Conservation (phyloP, 2,888 invertebrate species). For the Chalcis sispes region DNA sequence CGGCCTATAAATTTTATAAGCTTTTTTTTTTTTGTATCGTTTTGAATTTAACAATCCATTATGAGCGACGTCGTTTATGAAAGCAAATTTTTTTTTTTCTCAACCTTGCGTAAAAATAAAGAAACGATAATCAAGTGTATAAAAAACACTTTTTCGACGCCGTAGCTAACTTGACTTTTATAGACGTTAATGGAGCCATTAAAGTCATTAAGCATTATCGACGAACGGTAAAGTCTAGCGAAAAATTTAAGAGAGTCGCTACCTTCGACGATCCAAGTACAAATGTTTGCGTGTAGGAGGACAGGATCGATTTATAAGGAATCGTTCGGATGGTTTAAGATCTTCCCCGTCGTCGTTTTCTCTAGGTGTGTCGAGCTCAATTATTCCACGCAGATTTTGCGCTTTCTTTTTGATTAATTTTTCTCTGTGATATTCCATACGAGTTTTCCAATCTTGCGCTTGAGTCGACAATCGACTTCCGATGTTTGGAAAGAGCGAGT, state of each 20-base stretch:
- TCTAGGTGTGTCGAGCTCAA: slow-evolving; percentile 20
- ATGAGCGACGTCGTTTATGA: too few species aligned
- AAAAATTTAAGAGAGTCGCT: not conserved
- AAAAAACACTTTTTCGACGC: too few species aligned
- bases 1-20: too few species aligned
- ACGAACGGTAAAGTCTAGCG: slow-evolving; percentile 12
- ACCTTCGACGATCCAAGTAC: slow-evolving; percentile 37
- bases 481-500: slow-evolving; percentile 33
- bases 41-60: too few species aligned
- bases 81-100: too few species aligned
- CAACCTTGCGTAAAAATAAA: too few species aligned
- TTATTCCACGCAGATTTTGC: not conserved
- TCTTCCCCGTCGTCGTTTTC: not conserved
- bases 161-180: too few species aligned
- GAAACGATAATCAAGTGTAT: too few species aligned
- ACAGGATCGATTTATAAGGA: not conserved
- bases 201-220: too few species aligned
- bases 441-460: slow-evolving; percentile 11
- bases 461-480: not conserved
- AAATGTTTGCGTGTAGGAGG: not conserved
- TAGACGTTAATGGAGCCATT: too few species aligned
- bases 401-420: slow-evolving; percentile 22
- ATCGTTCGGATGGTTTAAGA: not conserved
- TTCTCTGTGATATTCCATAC: slow-evolving; percentile 25
- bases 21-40: too few species aligned